phyloP scores from a whole-genome alignment of 2,797 vertebrate species.

The Sebastes minor region DNA sequence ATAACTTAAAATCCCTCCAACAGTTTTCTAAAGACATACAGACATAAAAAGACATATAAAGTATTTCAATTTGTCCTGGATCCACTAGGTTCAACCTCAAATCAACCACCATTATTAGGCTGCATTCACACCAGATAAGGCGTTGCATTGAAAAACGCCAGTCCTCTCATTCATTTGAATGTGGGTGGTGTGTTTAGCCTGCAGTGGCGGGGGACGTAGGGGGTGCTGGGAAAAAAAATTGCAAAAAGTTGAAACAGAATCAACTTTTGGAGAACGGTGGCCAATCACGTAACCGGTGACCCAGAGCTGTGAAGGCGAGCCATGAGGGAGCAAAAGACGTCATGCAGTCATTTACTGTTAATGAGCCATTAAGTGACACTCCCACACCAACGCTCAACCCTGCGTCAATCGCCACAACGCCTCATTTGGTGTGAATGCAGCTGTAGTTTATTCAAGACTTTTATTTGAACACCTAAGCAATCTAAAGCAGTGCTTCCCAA shows the following conservation, averaged over 20 bases:
- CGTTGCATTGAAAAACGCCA: not conserved
- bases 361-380: too few species aligned
- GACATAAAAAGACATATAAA: not conserved
- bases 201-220: not conserved
- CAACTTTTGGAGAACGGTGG: not conserved
- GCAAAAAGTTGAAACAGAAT: not conserved
- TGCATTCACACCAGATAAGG: not conserved
- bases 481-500: too few species aligned
- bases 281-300: not conserved
- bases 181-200: not conserved
- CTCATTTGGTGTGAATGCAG: not conserved
- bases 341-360: too few species aligned
- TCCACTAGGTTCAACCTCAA: not conserved
- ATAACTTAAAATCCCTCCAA: not conserved
- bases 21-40: not conserved
- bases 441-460: not conserved
- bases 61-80: not conserved
- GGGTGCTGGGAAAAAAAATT: not conserved
- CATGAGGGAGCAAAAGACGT: not conserved
- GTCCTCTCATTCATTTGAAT: not conserved
- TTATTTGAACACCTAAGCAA: not conserved
- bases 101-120: not conserved
- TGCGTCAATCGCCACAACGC: not conserved
- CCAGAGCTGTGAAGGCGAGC: not conserved
- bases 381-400: not conserved